Conservation (phyloP, 2,797 vertebrate genomes). For the Oreonectes daqikongensis region DNA sequence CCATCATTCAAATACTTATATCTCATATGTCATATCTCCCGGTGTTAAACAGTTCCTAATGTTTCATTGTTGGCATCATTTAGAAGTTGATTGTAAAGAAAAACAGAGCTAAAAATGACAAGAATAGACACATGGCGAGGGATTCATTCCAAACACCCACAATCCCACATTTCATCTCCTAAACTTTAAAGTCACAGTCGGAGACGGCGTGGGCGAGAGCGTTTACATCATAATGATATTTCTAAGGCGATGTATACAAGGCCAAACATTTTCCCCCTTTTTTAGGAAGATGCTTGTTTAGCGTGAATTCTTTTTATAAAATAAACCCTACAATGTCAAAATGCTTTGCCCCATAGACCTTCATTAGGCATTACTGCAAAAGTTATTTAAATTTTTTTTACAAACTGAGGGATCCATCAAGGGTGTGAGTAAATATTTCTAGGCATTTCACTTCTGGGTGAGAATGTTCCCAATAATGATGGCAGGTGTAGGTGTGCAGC, state of each 20-base stretch:
- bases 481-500: background rate
- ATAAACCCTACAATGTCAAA: constrained; percentile 13
- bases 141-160: constrained; percentile 59
- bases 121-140: constrained; percentile 58
- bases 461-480: background rate
- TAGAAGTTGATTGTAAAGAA: constrained; percentile 30
- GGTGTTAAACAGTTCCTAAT: constrained; percentile 14
- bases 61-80: constrained; percentile 23
- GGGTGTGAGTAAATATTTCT: background rate
- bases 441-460: background rate
- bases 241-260: constrained; percentile 53
- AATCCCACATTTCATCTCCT: constrained; percentile 53
- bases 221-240: constrained; percentile 54
- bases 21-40: background rate
- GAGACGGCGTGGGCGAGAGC: constrained; percentile 56
- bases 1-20: background rate
- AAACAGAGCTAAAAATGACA: constrained; percentile 47
- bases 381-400: background rate
- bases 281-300: constrained; percentile 36
- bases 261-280: constrained; percentile 46
- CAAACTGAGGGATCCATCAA: background rate
- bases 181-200: constrained; percentile 60
- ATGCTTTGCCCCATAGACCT: too few species aligned
- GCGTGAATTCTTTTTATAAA: constrained; percentile 34
- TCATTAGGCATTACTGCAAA: background rate